phyloP scores from a whole-genome alignment of 2,113 vertebrate species.

The Petroica traversi region DNA sequence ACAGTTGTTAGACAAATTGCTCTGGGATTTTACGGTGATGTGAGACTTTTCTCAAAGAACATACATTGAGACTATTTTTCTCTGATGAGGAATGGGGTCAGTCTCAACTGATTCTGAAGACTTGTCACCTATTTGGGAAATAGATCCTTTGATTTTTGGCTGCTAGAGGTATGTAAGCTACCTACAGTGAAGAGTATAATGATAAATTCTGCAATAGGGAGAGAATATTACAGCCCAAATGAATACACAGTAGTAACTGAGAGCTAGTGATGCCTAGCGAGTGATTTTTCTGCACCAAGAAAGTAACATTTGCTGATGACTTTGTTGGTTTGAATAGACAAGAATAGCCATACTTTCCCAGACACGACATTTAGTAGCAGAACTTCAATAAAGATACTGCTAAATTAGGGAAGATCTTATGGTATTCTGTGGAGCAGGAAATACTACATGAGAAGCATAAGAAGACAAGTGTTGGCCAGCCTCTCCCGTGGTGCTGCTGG shows the following conservation, averaged over 20 bases:
- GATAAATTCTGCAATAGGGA: background rate
- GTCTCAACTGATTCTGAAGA: background rate
- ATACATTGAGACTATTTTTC: background rate
- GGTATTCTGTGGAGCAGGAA: background rate
- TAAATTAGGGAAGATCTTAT: background rate
- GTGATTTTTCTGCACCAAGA: background rate
- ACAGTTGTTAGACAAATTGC: background rate
- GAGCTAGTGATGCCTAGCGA: background rate
- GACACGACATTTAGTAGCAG: background rate
- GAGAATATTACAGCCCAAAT: background rate
- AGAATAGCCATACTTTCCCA: background rate
- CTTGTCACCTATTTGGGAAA: background rate
- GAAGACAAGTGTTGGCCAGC: background rate
- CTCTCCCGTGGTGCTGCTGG: background rate
- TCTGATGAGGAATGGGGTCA: background rate
- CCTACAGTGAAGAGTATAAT: background rate
- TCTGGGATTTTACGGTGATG: background rate
- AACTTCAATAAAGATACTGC: background rate
- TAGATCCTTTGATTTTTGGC: background rate
- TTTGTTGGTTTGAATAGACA: background rate
- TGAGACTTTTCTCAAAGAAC: background rate
- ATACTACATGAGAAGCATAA: fast-evolving
- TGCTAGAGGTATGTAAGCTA: background rate
- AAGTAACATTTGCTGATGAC: background rate
- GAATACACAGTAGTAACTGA: background rate